A percentile compares a stretch with the other conserved stretches of the same genome.
Conservation (phyloP, 2,113 vertebrate genomes). For the Stictonetta naevosa region DNA sequence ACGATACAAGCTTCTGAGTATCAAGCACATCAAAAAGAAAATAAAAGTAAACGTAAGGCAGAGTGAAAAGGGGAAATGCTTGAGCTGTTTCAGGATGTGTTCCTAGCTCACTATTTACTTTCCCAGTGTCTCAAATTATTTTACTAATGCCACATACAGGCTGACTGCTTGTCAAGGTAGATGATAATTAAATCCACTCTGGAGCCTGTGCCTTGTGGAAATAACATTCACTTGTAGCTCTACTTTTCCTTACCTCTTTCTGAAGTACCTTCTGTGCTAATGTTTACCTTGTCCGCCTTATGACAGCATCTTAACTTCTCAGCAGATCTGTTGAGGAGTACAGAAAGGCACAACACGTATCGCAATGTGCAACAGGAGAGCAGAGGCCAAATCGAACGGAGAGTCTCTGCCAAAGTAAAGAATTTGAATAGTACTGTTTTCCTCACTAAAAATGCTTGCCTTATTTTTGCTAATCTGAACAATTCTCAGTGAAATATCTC, state of each 20-base stretch:
- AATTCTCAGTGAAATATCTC: not conserved
- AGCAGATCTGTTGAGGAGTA: not conserved
- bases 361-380: not conserved
- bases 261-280: not conserved
- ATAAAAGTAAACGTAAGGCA: not conserved
- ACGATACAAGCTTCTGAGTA: not conserved
- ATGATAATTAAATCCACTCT: not conserved
- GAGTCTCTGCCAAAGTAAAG: not conserved
- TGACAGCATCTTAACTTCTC: not conserved
- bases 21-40: not conserved
- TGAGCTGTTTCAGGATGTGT: not conserved
- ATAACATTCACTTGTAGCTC: not conserved
- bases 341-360: not conserved
- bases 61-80: not conserved
- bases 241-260: not conserved
- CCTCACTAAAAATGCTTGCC: not conserved
- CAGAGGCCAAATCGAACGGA: not conserved
- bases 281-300: not conserved
- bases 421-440: not conserved
- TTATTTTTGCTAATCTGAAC: not conserved
- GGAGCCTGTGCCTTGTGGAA: not conserved
- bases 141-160: not conserved
- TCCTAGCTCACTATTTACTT: not conserved
- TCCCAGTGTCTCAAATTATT: not conserved
- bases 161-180: not conserved